A percentile compares a stretch with the other conserved stretches of the same genome.
Conservation (phyloP, 2,113 vertebrate genomes). For the Natator depressus region DNA sequence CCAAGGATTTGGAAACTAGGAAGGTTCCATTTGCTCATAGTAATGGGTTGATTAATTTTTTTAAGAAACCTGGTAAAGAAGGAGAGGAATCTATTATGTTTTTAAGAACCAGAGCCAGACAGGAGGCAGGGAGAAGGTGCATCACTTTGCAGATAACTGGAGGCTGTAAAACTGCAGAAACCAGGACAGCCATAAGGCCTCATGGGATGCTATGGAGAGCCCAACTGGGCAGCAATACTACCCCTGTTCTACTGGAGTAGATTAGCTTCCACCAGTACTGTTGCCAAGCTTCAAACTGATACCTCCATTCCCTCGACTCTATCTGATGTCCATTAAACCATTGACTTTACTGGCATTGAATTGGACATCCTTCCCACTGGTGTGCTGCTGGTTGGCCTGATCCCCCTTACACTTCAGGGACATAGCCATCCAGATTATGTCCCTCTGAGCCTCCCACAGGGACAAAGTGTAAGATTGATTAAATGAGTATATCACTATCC, state of each 20-base stretch:
- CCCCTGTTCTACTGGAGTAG: fast-evolving
- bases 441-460: neutral
- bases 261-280: neutral
- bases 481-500: neutral
- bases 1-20: neutral
- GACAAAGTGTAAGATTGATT: neutral
- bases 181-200: neutral
- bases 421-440: neutral
- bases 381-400: neutral
- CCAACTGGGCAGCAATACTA: neutral
- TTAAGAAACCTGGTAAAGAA: neutral
- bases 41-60: neutral
- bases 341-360: neutral
- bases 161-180: neutral
- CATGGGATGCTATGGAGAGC: fast-evolving
- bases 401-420: neutral
- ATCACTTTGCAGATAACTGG: neutral
- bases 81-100: neutral
- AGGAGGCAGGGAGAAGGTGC: neutral
- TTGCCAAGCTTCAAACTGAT: neutral
- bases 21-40: neutral
- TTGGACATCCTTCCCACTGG: neutral
- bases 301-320: neutral
- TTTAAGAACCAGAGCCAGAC: neutral
- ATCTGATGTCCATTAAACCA: neutral